Percentiles rank a stretch among this genome's conserved stretches.
Conservation (phyloP, 2,797 vertebrate species). For the Peromyscus eremicus region DNA sequence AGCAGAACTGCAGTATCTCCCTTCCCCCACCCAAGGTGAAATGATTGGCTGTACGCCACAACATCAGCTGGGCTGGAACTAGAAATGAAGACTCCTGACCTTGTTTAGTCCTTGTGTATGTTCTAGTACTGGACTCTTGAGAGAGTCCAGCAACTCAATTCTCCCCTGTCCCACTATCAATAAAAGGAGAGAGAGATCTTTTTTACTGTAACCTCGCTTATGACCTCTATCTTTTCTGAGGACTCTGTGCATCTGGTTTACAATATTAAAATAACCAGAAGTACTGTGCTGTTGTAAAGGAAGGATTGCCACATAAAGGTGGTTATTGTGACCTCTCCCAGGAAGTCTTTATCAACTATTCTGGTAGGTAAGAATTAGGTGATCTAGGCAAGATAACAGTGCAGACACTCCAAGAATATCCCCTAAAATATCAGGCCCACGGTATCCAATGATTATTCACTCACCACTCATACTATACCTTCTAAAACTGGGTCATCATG, state of each 20-base stretch:
- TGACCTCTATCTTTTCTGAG: neutral
- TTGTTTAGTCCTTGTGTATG: neutral
- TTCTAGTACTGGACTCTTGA: neutral
- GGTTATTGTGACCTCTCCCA: neutral
- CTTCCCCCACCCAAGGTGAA: neutral
- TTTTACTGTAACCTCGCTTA: neutral
- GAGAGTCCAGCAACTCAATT: neutral
- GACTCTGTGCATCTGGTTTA: neutral
- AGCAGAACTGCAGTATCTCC: neutral
- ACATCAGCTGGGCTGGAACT: neutral
- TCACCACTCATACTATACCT: fast-evolving
- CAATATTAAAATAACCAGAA: neutral
- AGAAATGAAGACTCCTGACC: neutral
- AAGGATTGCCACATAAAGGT: neutral
- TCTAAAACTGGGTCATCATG: neutral
- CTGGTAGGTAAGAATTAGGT: neutral
- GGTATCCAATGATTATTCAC: neutral
- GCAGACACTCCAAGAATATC: neutral
- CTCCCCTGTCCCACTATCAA: neutral
- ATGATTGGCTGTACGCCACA: too few species aligned
- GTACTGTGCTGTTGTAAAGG: neutral
- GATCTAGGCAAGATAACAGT: neutral
- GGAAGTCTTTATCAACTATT: neutral
- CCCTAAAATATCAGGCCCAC: neutral
- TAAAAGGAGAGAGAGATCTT: neutral